Percentiles rank a stretch among this genome's conserved stretches.
phyloP scores from a whole-genome alignment of 1,140 invertebrate species.

The Calosoma granatense region DNA sequence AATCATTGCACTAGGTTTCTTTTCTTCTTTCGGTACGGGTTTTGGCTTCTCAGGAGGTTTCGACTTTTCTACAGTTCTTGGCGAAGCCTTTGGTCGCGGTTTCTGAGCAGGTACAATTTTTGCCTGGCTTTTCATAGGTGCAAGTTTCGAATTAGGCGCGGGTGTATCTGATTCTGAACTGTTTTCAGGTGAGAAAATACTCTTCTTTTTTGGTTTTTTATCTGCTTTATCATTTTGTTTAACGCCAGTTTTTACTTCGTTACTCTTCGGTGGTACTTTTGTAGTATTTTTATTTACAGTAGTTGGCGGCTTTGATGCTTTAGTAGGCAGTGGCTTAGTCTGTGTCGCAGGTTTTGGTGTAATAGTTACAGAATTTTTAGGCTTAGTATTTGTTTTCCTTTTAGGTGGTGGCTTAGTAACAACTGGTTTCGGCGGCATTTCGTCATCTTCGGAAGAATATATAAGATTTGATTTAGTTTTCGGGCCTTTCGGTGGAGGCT shows the following conservation, averaged over 20 bases:
- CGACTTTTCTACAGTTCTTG: constrained; percentile 27
- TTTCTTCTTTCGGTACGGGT: constrained; percentile 25
- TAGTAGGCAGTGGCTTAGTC: constrained; percentile 15
- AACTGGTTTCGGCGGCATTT: constrained; percentile 37
- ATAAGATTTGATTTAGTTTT: constrained; percentile 24
- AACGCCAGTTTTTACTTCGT: constrained; percentile 10
- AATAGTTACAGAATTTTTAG: constrained; percentile 43
- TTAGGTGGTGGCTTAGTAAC: constrained; percentile 31
- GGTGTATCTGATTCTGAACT: constrained; percentile 59
- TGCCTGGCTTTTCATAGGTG: constrained; percentile 18
- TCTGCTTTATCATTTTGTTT: constrained; percentile 31
- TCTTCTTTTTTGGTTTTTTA: constrained; percentile 59
- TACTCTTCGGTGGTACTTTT: constrained; percentile 18
- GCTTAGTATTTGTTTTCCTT: constrained; percentile 40
- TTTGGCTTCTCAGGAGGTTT: constrained; percentile 24
- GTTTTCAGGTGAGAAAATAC: constrained; percentile 73
- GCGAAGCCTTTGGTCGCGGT: constrained; percentile 29
- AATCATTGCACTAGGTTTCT: constrained; percentile 25
- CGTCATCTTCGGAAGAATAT: constrained; percentile 44
- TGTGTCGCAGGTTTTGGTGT: constrained; percentile 29
- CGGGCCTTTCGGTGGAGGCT: constrained; percentile 20
- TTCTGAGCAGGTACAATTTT: constrained; percentile 28
- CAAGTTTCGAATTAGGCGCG: constrained; percentile 19
- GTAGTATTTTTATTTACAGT: constrained; percentile 13
- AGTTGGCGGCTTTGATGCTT: constrained; percentile 11